A percentile compares a stretch with the other conserved stretches of the same genome.
Conservation (phyloP, 2,888 invertebrate species). For the Cheiracanthium punctorium region DNA sequence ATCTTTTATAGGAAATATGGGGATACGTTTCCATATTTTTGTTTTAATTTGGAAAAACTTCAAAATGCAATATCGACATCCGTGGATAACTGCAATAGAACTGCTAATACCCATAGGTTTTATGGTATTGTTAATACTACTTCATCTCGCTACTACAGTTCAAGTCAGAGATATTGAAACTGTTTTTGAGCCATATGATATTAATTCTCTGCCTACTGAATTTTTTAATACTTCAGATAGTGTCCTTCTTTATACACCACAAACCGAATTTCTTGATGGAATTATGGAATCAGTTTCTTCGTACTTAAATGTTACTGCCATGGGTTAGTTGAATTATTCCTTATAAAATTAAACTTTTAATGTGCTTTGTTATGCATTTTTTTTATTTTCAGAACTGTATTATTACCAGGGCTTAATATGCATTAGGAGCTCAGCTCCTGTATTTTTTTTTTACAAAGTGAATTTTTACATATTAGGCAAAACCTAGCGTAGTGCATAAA, state of each 20-base stretch:
- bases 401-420: no score
- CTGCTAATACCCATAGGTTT: neutral
- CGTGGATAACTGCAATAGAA: slow-evolving; percentile 8
- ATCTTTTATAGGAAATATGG: no score
- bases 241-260: slow-evolving; percentile 5
- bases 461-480: no score
- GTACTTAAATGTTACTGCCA: neutral
- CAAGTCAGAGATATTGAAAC: neutral
- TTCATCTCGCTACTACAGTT: neutral
- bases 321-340: neutral
- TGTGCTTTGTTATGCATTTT: no score
- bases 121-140: neutral
- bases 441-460: no score
- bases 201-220: neutral
- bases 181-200: neutral
- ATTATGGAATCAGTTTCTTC: neutral
- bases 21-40: neutral
- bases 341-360: neutral
- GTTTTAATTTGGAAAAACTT: slow-evolving; percentile 20
- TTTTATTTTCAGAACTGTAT: no score
- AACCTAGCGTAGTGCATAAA: no score
- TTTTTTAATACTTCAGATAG: neutral
- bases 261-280: neutral
- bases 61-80: slow-evolving; percentile 2
- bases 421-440: no score